These are phyloP conservation scores for Chlorops oryzae DNA, from an alignment of 1,140 invertebrate genomes.

Conservation along the genomic window DNA sequence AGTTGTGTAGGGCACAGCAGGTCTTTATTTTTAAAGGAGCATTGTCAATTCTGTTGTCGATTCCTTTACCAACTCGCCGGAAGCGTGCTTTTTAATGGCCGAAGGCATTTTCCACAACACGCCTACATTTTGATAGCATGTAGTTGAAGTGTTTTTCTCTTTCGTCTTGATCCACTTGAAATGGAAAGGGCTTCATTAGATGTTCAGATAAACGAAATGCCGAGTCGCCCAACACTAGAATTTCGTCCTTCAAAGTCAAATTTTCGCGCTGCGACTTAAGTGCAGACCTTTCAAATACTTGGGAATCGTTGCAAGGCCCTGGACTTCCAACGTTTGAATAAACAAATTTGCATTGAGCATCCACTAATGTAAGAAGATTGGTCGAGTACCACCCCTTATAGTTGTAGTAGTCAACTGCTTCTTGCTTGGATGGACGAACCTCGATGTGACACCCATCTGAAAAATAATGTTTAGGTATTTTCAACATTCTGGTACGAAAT, in stretches of 20 bases:
- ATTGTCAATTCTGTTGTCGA: not conserved
- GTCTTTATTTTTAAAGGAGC: conserved; percentile 1
- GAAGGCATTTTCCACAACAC: conserved; percentile 12
- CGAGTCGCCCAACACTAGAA: conserved; percentile 3
- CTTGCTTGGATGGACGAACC: not conserved
- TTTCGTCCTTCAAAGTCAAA: not conserved
- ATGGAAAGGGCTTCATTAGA: conserved; percentile 10
- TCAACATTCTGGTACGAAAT: not conserved
- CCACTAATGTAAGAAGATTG: conserved; percentile 7
- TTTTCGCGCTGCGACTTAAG: conserved; percentile 1
- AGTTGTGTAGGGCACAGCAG: conserved; percentile 11
- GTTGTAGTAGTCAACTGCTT: conserved; percentile 11
- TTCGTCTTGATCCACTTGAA: not conserved
- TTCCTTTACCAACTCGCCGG: conserved; percentile 7
- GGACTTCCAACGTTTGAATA: conserved; percentile 7
- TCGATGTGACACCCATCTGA: conserved; percentile 14
- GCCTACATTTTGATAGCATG: conserved; percentile 4
- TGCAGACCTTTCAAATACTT: conserved; percentile 9
- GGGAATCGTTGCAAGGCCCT: conserved; percentile 4
- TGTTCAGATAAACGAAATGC: conserved; percentile 5
- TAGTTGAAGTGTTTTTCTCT: conserved; percentile 7
- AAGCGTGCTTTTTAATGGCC: conserved; percentile 11
- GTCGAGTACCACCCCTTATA: conserved; percentile 13
- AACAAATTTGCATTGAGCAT: conserved; percentile 7
- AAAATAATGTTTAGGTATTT: conserved; percentile 2